Base-by-base conservation (phyloP, 2,113 vertebrate genomes). In the Brachyhypopomus occidentalis region DNA sequence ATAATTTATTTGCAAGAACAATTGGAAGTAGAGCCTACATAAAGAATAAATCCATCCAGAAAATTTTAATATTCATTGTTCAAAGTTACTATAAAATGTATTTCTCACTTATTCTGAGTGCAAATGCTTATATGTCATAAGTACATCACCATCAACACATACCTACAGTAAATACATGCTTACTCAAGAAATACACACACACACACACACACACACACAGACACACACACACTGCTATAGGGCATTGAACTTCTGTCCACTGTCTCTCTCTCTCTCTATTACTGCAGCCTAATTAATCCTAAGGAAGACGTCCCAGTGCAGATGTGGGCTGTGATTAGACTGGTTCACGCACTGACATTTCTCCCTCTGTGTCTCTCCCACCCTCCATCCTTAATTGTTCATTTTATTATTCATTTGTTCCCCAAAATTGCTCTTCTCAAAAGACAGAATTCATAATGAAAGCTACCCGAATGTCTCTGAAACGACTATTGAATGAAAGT, bases 301-400 rank as follows among this genome's bases (percentile, higher is more conserved):
- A 90, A 92, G 92, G 87, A 93, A 91, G 87, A 75, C 89, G 89
- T 87, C 85, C 88, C 91, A 91, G 93, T 94, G 92, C 88, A 91
- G 87, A 88, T 89, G 85, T 87, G 83, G 87, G 79, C 85, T 89
- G 78, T 89, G 87, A 92, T 92, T 91, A 89, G 86, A 82, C 72
- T 85, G 86, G 84, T 88, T 86, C 84, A 86, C 82, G 69, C 84
- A 85, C 84, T 78, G 86, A 88, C 87, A 86, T 89, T 88, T 79
- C 75, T 79, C 78, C 84, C 73, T 77, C 80, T 84, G 56, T 78
- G 73, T 83, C 79, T 79, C 75, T 78, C 22, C 41, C 79, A 86
- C 83, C 36, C 55, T 81, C 72, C 27, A 60, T 75, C 78, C 66
- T 81, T 88, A 89, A 89, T 86, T 81, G 80, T 90, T 90, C 83